Conservation (phyloP, 2,888 invertebrate genomes). For the Reticulitermes lucifugus region DNA sequence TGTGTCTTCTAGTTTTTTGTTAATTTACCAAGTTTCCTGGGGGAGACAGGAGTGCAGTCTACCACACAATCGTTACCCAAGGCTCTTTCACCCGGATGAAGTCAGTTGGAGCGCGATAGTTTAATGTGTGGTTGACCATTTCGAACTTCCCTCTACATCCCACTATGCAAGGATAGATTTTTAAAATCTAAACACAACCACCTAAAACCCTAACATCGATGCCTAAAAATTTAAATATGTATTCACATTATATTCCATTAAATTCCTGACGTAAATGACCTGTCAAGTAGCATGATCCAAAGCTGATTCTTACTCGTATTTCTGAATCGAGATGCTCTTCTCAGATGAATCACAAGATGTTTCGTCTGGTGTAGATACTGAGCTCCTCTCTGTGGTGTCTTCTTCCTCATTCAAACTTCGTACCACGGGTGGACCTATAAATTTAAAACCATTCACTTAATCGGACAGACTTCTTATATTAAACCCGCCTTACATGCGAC, state of each 20-base stretch:
- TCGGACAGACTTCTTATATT: not conserved
- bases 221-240: no score
- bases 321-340: slow-evolving; percentile 51
- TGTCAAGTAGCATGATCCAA: not conserved
- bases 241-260: not conserved
- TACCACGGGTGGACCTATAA: not conserved
- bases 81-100: no score
- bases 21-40: no score
- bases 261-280: not conserved
- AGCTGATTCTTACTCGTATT: slow-evolving; percentile 51
- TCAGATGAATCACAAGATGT: slow-evolving; percentile 51
- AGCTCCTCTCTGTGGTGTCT: slow-evolving; percentile 45
- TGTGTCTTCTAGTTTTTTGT: no score
- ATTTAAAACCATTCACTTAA: not conserved
- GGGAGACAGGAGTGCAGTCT: no score
- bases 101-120: no score
- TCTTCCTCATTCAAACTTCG: slow-evolving; percentile 13
- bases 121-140: no score
- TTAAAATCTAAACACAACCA: not conserved
- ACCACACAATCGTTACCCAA: no score
- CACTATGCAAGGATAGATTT: no score
- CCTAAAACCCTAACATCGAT: not conserved
- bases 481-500: not conserved
- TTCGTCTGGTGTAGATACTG: slow-evolving; percentile 49
- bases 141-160: no score